A percentile compares a stretch with the other conserved stretches of the same genome.
These are phyloP conservation scores for Geodia barretti DNA, from an alignment of 37 sponge, comb jelly and placozoan genomes.

Conservation along the genomic window DNA sequence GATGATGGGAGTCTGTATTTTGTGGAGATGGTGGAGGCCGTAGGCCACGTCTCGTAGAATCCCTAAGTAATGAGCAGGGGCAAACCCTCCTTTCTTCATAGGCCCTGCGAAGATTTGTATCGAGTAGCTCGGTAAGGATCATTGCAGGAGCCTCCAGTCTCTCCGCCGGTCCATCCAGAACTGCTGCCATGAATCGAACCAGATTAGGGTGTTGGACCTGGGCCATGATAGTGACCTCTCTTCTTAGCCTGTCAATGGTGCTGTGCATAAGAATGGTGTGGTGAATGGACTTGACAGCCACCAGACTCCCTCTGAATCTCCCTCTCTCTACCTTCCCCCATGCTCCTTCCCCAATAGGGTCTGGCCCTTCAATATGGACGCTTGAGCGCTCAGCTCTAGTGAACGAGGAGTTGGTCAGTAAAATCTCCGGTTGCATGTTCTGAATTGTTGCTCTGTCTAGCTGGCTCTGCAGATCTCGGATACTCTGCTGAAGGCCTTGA, in stretches of 20 bases:
- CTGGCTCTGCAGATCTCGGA: background rate
- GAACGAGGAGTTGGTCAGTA: background rate
- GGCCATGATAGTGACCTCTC: slow-evolving; percentile 70
- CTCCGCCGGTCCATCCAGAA: slow-evolving; percentile 16
- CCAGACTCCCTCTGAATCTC: slow-evolving; percentile 12
- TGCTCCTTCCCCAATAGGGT: slow-evolving; percentile 27
- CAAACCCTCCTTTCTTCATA: background rate
- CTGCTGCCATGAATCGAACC: slow-evolving; percentile 60
- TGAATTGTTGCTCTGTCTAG: slow-evolving; percentile 4
- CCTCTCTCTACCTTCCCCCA: slow-evolving; percentile 25
- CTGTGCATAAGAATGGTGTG: slow-evolving; percentile 2
- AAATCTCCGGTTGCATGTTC: background rate
- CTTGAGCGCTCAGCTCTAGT: background rate
- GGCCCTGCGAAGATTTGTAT: slow-evolving; percentile 44
- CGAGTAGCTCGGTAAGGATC: slow-evolving; percentile 68
- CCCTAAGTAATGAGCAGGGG: background rate
- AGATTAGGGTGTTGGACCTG: slow-evolving; percentile 71
- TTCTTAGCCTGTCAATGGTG: background rate
- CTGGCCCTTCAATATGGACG: background rate
- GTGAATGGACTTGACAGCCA: slow-evolving; percentile 19
- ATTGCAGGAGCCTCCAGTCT: slow-evolving; percentile 20
- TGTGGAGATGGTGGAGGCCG: slow-evolving; percentile 77
- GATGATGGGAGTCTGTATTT: slow-evolving; percentile 62
- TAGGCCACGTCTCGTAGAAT: slow-evolving; percentile 58
- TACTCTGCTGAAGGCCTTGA: background rate